Evolutionary conservation across 2,113 vertebrate genomes (phyloP).

Genomic region (Tupaia chinensis): DNA sequence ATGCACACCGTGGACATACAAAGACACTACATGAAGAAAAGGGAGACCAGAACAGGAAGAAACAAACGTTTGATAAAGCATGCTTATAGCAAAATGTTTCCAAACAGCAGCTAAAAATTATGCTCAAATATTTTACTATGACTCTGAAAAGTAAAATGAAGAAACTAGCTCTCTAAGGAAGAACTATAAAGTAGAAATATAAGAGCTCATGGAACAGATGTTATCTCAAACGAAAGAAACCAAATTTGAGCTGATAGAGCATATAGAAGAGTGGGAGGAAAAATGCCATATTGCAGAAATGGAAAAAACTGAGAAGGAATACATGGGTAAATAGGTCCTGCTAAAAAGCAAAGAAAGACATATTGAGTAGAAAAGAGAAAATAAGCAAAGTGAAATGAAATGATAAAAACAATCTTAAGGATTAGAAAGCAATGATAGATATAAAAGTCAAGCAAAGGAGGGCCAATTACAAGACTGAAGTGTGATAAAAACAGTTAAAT

Average conservation of each 20-base stretch:
- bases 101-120: not conserved
- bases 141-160: slow-evolving; percentile 12
- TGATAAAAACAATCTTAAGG: not conserved
- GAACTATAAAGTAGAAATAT: not conserved
- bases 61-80: not conserved
- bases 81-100: not conserved
- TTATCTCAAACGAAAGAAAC: slow-evolving; percentile 16
- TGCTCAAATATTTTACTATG: not conserved
- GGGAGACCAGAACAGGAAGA: not conserved
- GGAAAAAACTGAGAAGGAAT: not conserved
- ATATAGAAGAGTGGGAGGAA: not conserved
- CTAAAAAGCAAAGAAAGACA: not conserved
- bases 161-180: not conserved
- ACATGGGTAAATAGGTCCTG: not conserved
- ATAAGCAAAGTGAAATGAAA: slow-evolving; percentile 15
- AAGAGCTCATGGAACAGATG: not conserved
- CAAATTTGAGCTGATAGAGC: not conserved
- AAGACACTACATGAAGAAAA: not conserved
- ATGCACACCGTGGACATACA: not conserved
- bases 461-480: not conserved
- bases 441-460: slow-evolving; percentile 26
- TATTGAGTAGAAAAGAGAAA: not conserved
- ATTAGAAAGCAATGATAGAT: not conserved
- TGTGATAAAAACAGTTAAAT: not conserved
- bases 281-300: not conserved